Conservation (phyloP, 2,888 invertebrate genomes). For the Odontomyia ornata region DNA sequence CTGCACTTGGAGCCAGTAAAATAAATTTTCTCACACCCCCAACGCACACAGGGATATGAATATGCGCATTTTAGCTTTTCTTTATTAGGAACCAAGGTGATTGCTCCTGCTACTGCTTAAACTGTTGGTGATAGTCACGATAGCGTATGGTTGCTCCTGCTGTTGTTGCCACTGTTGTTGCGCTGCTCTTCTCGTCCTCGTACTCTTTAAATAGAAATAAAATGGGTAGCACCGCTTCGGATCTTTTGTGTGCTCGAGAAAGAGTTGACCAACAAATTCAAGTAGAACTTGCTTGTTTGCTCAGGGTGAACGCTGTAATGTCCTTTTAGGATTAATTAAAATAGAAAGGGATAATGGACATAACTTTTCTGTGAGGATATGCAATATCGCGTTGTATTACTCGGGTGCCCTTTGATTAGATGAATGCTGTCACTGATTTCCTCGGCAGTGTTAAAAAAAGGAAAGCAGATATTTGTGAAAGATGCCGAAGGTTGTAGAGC, state of each 20-base stretch:
- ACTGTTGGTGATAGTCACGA: slow-evolving; percentile 1
- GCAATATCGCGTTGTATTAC: no score
- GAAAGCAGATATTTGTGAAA: no score
- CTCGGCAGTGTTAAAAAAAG: no score
- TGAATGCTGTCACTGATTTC: no score
- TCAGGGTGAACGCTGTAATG: slow-evolving; percentile 46
- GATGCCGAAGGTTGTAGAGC: no score
- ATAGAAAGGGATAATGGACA: slow-evolving; percentile 47
- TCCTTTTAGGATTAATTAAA: slow-evolving; percentile 51
- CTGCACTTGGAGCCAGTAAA: slow-evolving; percentile 24
- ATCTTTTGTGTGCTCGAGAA: slow-evolving; percentile 45
- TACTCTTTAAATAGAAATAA: slow-evolving; percentile 41
- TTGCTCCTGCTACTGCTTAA: slow-evolving; percentile 1
- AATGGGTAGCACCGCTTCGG: slow-evolving; percentile 49
- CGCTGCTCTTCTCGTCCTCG: slow-evolving; percentile 32
- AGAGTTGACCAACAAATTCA: slow-evolving; percentile 35
- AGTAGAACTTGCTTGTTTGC: slow-evolving; percentile 25
- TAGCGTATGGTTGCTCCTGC: slow-evolving; percentile 21
- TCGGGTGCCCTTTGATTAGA: no score
- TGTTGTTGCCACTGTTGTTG: slow-evolving; percentile 6
- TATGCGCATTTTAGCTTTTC: slow-evolving; percentile 48
- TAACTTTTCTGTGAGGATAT: background rate
- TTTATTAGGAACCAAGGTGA: background rate
- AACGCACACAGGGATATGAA: slow-evolving; percentile 28
- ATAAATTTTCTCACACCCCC: background rate